Evolutionary conservation across 2,113 vertebrate genomes (phyloP), one percentile per base, ranked within the genome.

Genomic region (Anser cygnoides): DNA sequence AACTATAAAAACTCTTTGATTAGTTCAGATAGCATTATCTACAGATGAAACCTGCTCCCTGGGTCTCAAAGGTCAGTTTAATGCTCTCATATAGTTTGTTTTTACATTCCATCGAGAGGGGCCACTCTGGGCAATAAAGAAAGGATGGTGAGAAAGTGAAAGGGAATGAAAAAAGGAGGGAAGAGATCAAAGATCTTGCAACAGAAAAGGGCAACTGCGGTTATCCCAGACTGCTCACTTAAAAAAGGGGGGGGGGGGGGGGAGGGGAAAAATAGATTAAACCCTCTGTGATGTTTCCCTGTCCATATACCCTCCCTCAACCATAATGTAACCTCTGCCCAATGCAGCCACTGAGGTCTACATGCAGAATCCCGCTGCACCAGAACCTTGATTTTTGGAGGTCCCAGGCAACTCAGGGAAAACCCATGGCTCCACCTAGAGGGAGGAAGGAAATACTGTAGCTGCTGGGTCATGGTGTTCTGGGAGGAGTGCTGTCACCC

Each of bases 391-490:
- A 29, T 35, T 35, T 90, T 28, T 58, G 29, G 18, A 59, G 70
- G 3, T 16, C 7, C 6, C 33, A 6, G 21, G 18, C n/a, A 79
- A 49, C 25, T 13, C 66, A 91, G 31, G 33, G 37, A 89, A 80
- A 91, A 77, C n/a, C 74, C 84, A 91, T 43, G 87, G 90, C 93
- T 79, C 94, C 95, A 97, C 83, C 95, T 97, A 93, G 93, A 95
- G 93, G 94, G 35, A 81, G 43, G n/a, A 95, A 90, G 26, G 54
- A 84, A 84, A 73, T 15, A 93, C 4, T 82, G 80, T 44, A 21
- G 18, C 14, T 71, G 55, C 46, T 82, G 58, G 10, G 35, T 28
- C 62, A 54, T 22, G 59, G 3, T 22, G 44, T 7, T 78, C 44
- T 33, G 22, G 5, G 21, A 35, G 6, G 29, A 55, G 1, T 15